These are phyloP conservation scores for Damaliscus lunatus DNA, from an alignment of 2,113 vertebrate species.

Conservation along the genomic window DNA sequence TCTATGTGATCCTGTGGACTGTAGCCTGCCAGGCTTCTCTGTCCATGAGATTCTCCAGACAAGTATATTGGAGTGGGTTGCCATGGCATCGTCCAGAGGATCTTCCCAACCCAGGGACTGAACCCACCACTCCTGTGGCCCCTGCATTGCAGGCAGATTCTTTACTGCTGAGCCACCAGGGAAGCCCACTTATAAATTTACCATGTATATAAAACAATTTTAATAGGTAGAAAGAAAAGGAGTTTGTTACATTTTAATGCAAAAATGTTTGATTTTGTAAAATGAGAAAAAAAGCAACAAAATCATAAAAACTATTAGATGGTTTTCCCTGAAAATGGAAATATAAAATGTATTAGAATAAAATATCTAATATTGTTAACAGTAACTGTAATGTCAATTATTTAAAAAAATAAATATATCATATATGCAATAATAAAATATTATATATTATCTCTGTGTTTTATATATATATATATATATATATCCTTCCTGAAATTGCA, in stretches of 20 bases:
- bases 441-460: not conserved
- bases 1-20: not conserved
- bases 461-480: not conserved
- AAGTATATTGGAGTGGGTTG: not conserved
- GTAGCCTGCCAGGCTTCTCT: accelerated
- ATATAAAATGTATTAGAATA: not conserved
- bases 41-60: not conserved
- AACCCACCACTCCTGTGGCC: not conserved
- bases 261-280: not conserved
- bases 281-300: not conserved
- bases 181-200: not conserved
- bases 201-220: not conserved
- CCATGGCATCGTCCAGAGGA: not conserved
- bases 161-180: not conserved
- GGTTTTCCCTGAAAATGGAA: not conserved
- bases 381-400: not conserved
- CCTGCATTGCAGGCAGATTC: not conserved
- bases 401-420: not conserved
- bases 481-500: not conserved
- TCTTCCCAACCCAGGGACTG: not conserved
- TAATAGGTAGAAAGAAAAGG: not conserved
- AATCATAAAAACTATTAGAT: not conserved
- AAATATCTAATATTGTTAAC: not conserved
- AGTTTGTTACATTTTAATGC: not conserved
- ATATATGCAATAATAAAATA: not conserved